Evolutionary conservation across 2,113 vertebrate species (phyloP).

Genomic region (Muntiacus reevesi): DNA sequence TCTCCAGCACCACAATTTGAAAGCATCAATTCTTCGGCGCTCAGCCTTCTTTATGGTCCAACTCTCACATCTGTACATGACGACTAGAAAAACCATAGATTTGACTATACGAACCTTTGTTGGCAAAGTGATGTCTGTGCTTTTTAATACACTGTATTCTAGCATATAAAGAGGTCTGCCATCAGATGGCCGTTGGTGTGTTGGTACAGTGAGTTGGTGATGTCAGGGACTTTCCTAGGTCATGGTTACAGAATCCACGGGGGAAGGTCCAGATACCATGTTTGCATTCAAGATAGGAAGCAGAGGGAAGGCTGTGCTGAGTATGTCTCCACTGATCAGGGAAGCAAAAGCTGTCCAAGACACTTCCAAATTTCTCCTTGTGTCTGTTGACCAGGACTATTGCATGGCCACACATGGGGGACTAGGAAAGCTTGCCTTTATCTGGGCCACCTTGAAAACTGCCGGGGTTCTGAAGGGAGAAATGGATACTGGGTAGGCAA

Average conservation of each 20-base stretch:
- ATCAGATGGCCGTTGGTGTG: not conserved
- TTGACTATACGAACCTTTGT: not conserved
- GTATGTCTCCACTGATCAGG: not conserved
- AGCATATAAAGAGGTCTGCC: not conserved
- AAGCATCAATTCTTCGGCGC: not conserved
- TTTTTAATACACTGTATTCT: not conserved
- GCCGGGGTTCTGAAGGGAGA: not conserved
- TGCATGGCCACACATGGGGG: not conserved
- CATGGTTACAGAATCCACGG: not conserved
- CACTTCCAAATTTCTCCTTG: not conserved
- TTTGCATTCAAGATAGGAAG: not conserved
- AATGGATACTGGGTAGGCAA: not conserved
- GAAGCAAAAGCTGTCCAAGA: not conserved
- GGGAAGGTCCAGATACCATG: not conserved
- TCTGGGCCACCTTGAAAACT: conserved; percentile 17
- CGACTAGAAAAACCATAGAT: not conserved
- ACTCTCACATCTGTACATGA: not conserved
- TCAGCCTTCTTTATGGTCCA: not conserved
- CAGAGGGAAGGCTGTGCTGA: not conserved
- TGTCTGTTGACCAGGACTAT: not conserved
- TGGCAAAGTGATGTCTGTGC: not conserved
- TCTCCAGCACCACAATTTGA: not conserved
- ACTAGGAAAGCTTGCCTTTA: not conserved
- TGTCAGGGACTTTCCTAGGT: not conserved
- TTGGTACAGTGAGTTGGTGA: not conserved